Conservation (phyloP, 2,797 vertebrate genomes). For the Centroberyx gerrardi region DNA sequence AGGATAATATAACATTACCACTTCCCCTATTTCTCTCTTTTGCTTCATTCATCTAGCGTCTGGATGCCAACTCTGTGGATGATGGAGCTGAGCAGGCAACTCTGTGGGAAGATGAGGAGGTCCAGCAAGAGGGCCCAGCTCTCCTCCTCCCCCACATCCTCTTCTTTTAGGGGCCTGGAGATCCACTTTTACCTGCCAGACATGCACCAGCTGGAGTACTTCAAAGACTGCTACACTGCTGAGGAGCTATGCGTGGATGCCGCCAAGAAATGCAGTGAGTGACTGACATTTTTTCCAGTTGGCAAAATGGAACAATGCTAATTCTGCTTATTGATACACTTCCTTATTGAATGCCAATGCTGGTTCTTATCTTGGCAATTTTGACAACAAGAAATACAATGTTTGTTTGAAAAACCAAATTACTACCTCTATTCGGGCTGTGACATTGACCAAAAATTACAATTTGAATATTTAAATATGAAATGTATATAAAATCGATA, state of each 20-base stretch:
- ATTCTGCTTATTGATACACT: too few relatives aligned
- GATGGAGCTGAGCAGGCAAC: conserved; percentile 94
- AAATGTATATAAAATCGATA: too few relatives aligned
- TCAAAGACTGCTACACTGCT: conserved; percentile 87
- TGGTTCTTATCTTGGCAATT: too few relatives aligned
- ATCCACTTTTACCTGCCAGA: conserved; percentile 91
- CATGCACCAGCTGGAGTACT: conserved; percentile 82
- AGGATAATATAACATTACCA: not conserved
- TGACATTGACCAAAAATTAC: too few relatives aligned
- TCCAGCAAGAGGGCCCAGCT: conserved; percentile 86
- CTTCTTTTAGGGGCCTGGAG: conserved; percentile 88
- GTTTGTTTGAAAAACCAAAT: not conserved
- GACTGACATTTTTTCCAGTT: not conserved
- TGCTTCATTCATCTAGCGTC: conserved; percentile 79
- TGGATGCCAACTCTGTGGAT: conserved; percentile 88
- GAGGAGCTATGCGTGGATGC: conserved; percentile 93
- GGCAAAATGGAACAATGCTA: not conserved
- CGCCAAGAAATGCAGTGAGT: conserved; percentile 92
- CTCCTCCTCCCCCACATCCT: conserved; percentile 75
- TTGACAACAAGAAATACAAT: too few relatives aligned
- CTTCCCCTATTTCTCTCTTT: not conserved
- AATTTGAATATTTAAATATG: too few relatives aligned
- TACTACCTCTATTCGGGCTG: not conserved
- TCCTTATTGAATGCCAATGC: not conserved
- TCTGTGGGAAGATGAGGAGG: conserved; percentile 96